Evolutionary conservation across 2,113 vertebrate species (phyloP), one percentile per base, ranked within the genome.

Genomic region (Campylomormyrus tamandua): DNA sequence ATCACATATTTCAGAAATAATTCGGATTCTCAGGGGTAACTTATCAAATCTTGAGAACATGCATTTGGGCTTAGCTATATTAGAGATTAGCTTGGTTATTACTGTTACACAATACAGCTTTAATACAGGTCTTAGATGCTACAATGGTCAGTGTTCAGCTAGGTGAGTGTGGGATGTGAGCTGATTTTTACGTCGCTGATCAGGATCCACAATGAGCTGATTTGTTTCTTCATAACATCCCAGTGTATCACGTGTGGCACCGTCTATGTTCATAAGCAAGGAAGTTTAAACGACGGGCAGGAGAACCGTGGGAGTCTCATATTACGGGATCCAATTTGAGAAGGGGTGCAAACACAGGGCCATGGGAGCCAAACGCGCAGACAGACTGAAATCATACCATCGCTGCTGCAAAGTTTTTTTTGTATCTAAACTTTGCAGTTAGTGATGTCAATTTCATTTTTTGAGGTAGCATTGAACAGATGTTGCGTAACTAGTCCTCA

Each of bases 21-120:
- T 91, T 91, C 91, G 90, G 90, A 92, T 91, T 91, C 93, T 93
- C 93, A 62, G 90, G 93, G 92, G 93, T 88, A 91, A 90, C 91
- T 94, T 92, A 93, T 94, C 93, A 89, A 89, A 90, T 92, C 90
- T 92, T 92, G 91, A 91, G 91, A 93, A 93, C 92, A 93, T 93
- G 93, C 91, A 93, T 94, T 92, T 93, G 85, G 92, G 91, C 90
- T 92, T 92, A 93, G 94, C 93, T 92, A 91, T 91, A 93, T 93
- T 93, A 92, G 87, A 91, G 94, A 92, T 94, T 93, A 94, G 91
- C 92, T 91, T 93, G 94, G 91, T 91, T 93, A 93, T 93, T 93
- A 90, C 92, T 90, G 91, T 92, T 90, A 92, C 91, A 91, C 91
- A 91, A 92, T 94, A 90, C 92, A 90, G 91, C 92, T 92, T 94